Conservation (phyloP, 2,113 vertebrate species). For the Burhinus bistriatus region DNA sequence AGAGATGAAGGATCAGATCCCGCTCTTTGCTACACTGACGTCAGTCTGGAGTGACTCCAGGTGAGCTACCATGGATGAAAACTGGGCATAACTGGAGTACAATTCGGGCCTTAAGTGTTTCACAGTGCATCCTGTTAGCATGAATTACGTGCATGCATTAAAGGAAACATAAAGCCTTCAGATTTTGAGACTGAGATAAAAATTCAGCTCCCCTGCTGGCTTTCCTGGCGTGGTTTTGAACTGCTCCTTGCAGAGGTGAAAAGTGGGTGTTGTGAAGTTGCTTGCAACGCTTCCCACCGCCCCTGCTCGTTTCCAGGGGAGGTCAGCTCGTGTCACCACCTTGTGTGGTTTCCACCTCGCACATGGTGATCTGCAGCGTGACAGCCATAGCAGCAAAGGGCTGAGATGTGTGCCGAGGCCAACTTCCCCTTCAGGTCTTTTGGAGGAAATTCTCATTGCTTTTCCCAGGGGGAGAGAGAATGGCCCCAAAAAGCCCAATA, state of each 20-base stretch:
- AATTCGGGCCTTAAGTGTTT: not conserved
- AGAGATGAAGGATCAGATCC: not conserved
- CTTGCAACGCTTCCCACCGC: not conserved
- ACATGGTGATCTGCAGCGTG: rapidly evolving
- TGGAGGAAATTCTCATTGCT: not conserved
- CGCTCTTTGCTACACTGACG: not conserved
- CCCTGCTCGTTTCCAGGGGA: not conserved
- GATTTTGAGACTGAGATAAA: not conserved
- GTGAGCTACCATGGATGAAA: not conserved
- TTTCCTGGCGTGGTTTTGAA: not conserved
- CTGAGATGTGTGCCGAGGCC: not conserved
- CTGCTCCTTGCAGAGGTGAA: not conserved
- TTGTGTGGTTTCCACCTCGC: not conserved
- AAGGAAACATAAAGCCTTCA: not conserved
- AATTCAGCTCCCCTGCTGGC: not conserved
- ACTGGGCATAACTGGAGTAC: not conserved
- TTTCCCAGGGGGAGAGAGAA: not conserved
- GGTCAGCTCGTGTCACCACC: rapidly evolving
- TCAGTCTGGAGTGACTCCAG: not conserved
- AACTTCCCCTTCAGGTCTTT: not conserved
- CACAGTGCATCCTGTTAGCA: rapidly evolving
- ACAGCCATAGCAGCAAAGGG: not conserved
- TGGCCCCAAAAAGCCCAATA: rapidly evolving
- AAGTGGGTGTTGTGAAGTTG: rapidly evolving
- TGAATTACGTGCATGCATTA: rapidly evolving